Conservation (phyloP, 2,113 vertebrate genomes). For the Stigmatopora argus region DNA sequence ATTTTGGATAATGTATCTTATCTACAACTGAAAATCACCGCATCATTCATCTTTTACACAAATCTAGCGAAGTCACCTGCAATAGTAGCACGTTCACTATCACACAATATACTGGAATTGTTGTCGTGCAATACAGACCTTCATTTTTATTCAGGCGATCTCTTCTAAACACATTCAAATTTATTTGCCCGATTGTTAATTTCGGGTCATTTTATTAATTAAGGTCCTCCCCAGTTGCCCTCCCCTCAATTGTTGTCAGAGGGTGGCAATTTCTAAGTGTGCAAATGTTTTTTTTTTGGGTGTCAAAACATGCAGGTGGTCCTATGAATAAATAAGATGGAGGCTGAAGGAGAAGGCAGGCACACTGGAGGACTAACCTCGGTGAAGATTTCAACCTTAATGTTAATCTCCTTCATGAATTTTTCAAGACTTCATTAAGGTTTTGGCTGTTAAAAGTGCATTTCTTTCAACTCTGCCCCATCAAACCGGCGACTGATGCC, state of each 20-base stretch:
- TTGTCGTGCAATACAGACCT: no score
- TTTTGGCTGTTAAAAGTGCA: slow-evolving; percentile 40
- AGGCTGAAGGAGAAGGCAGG: slow-evolving; percentile 2
- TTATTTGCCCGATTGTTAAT: neutral
- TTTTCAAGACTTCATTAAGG: slow-evolving; percentile 52
- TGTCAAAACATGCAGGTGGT: slow-evolving; percentile 52
- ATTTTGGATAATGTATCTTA: neutral
- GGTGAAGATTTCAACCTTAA: slow-evolving; percentile 41
- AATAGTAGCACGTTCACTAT: no score
- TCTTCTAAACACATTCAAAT: neutral
- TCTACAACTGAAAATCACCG: neutral
- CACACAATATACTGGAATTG: no score
- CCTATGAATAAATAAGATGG: slow-evolving; percentile 49
- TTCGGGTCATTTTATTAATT: slow-evolving; percentile 3
- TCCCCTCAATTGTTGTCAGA: slow-evolving; percentile 39
- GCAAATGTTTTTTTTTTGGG: slow-evolving; percentile 52
- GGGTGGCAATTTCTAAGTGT: slow-evolving; percentile 48
- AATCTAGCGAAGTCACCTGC: neutral
- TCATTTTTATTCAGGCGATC: no score
- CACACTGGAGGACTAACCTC: slow-evolving; percentile 39
- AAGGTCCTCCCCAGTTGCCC: slow-evolving; percentile 8
- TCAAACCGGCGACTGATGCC: slow-evolving; percentile 36
- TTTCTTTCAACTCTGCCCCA: slow-evolving; percentile 32
- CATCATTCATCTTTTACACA: neutral
- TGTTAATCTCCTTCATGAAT: slow-evolving; percentile 50